Evolutionary conservation across 2,113 vertebrate species (phyloP).

Genomic region (Pygoscelis antarcticus): DNA sequence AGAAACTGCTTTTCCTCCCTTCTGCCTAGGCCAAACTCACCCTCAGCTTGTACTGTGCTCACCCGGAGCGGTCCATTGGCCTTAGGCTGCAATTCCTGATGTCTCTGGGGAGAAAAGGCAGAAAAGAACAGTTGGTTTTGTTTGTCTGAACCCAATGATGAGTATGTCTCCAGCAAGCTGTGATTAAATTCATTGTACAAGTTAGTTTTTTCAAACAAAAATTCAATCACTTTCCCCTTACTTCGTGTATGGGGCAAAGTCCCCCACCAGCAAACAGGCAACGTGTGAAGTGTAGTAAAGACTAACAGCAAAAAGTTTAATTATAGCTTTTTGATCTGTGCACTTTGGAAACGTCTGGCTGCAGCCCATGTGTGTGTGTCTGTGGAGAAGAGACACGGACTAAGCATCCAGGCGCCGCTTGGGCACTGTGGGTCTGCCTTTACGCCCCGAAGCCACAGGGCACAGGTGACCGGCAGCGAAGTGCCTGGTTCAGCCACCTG

Average conservation of each 20-base stretch:
- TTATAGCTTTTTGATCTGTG: neutral
- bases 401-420: neutral
- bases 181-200: neutral
- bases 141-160: neutral
- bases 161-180: neutral
- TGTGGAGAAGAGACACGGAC: neutral
- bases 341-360: neutral
- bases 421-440: neutral
- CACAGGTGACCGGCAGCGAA: accelerated
- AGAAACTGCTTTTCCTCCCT: neutral
- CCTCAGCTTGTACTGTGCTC: neutral
- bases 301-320: neutral
- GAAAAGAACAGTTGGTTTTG: neutral
- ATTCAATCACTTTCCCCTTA: neutral
- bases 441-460: accelerated
- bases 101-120: neutral
- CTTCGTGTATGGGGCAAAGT: neutral
- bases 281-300: neutral
- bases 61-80: neutral
- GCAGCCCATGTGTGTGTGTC: neutral
- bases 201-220: neutral
- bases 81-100: neutral
- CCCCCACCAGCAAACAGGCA: neutral
- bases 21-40: neutral
- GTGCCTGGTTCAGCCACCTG: neutral